phyloP scores from a whole-genome alignment of 1,140 invertebrate genomes.

The Agrilus planipennis region DNA sequence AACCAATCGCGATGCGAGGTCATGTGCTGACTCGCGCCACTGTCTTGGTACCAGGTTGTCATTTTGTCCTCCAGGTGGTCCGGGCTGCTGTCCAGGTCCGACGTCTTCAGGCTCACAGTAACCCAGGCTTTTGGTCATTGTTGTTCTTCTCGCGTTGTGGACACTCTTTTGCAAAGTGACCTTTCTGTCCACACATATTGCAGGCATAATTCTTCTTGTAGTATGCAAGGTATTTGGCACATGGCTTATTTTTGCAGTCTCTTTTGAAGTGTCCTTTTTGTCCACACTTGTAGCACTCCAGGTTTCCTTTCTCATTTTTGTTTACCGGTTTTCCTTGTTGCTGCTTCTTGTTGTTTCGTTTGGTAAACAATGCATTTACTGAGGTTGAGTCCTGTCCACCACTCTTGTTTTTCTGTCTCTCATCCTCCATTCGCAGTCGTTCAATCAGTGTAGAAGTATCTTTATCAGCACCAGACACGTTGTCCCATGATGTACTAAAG shows the following conservation, averaged over 20 bases:
- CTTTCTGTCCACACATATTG: slow-evolving; percentile 13
- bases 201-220: slow-evolving; percentile 18
- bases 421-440: slow-evolving; percentile 15
- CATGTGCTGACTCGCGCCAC: slow-evolving; percentile 21
- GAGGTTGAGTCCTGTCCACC: too few species aligned
- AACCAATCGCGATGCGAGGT: too few species aligned
- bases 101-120: slow-evolving; percentile 12
- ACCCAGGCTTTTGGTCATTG: slow-evolving; percentile 7
- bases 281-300: too few species aligned
- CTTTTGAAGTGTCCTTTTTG: too few species aligned
- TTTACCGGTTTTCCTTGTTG: slow-evolving; percentile 13
- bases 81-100: slow-evolving; percentile 13
- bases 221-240: too few species aligned
- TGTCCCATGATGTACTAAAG: slow-evolving; percentile 18
- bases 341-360: slow-evolving; percentile 1
- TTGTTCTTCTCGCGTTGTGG: slow-evolving; percentile 9
- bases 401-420: too few species aligned
- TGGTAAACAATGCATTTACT: too few species aligned
- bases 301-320: too few species aligned
- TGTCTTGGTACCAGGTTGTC: slow-evolving; percentile 11
- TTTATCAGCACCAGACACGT: slow-evolving; percentile 8
- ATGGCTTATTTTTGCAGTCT: too few species aligned
- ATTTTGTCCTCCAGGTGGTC: slow-evolving; percentile 6
- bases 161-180: too few species aligned
- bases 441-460: slow-evolving; percentile 12